phyloP scores from a whole-genome alignment of 2,888 invertebrate species.

The Cheilosia variabilis region DNA sequence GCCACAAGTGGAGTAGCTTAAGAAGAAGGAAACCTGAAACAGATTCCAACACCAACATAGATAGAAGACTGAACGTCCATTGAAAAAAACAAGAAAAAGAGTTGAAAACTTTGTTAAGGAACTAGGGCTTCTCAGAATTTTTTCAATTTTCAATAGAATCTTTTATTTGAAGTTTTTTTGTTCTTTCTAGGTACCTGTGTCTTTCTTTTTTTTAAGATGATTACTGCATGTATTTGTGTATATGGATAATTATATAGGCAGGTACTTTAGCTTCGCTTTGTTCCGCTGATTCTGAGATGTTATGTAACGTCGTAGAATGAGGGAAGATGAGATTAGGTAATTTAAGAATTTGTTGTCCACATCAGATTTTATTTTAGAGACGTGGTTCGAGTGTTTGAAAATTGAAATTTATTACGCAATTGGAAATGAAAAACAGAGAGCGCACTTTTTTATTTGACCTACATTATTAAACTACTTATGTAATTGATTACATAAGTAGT shows the following conservation, averaged over 20 bases:
- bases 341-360: background rate
- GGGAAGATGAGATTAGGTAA: constrained; percentile 7
- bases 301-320: background rate
- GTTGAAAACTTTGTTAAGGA: constrained; percentile 62
- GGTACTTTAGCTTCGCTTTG: no score
- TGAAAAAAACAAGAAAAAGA: constrained; percentile 5
- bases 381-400: no score
- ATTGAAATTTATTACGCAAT: no score
- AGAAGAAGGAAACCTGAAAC: constrained; percentile 30
- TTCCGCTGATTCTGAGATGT: background rate
- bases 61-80: constrained; percentile 3
- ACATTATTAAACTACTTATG: no score
- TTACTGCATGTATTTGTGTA: constrained; percentile 13
- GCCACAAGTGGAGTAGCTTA: constrained; percentile 45
- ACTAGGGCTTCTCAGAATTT: constrained; percentile 69
- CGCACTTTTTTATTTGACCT: no score
- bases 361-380: background rate
- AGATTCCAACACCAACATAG: constrained; percentile 40
- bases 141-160: constrained; percentile 57
- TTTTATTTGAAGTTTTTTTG: constrained; percentile 11
- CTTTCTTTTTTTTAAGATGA: constrained; percentile 29
- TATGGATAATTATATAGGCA: background rate
- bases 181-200: background rate
- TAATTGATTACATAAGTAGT: no score
- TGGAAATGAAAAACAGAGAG: no score